A percentile compares a stretch with the other conserved stretches of the same genome.
phyloP scores from a whole-genome alignment of 2,888 invertebrate species.

The Mythimna vitellina region DNA sequence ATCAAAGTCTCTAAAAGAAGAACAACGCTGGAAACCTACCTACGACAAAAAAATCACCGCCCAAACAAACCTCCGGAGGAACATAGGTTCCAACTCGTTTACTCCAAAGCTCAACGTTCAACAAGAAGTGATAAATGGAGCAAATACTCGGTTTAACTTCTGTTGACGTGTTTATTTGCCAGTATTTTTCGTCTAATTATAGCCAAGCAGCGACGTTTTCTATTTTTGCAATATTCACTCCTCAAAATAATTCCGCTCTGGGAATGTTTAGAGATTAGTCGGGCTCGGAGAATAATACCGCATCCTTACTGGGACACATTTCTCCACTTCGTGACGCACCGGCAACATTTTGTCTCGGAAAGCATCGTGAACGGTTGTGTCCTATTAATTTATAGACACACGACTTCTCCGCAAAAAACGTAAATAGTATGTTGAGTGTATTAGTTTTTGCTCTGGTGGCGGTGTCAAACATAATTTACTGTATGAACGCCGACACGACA shows the following conservation, averaged over 20 bases:
- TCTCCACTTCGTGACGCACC: conserved; percentile 57
- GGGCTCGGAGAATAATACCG: conserved; percentile 62
- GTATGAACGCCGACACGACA: conserved; percentile 71
- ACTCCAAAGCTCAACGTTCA: conserved; percentile 13
- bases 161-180: conserved; percentile 38
- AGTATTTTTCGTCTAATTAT: conserved; percentile 48
- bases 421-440: conserved; percentile 73
- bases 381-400: conserved; percentile 62
- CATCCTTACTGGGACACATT: conserved; percentile 67
- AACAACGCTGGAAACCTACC: not conserved
- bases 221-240: conserved; percentile 52
- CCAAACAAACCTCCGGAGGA: conserved; percentile 12
- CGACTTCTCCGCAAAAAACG: conserved; percentile 58
- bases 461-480: conserved; percentile 73
- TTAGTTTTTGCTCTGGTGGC: conserved; percentile 75
- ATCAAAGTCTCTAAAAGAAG: not conserved
- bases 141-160: conserved; percentile 26
- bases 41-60: conserved; percentile 17
- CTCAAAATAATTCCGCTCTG: conserved; percentile 37
- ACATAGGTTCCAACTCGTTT: conserved; percentile 19
- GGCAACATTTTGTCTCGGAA: conserved; percentile 79
- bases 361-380: conserved; percentile 80
- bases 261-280: conserved; percentile 43
- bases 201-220: conserved; percentile 43
- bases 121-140: conserved; percentile 47